phyloP scores from a whole-genome alignment of 2,888 invertebrate species.

The Nysson spinosus region DNA sequence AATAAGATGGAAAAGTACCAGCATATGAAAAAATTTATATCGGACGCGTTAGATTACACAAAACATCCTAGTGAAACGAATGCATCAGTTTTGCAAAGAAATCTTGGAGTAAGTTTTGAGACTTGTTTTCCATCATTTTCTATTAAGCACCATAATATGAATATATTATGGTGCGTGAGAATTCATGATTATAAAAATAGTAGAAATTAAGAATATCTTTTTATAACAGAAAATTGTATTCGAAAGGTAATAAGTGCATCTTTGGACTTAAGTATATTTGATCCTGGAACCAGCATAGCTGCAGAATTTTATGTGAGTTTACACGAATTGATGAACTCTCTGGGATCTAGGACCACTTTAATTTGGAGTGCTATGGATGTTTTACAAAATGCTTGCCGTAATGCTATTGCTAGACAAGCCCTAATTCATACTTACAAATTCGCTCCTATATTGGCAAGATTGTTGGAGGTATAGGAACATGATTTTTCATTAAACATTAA shows the following conservation, averaged over 20 bases:
- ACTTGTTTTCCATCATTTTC: too few species aligned
- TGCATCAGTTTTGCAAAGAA: constrained; percentile 69
- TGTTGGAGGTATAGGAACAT: constrained; percentile 79
- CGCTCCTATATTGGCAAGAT: constrained; percentile 82
- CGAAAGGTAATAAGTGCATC: constrained; percentile 81
- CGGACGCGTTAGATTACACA: constrained; percentile 67
- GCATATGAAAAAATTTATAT: constrained; percentile 69
- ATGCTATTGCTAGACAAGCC: constrained; percentile 81
- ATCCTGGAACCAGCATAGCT: constrained; percentile 82
- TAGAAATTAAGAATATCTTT: background rate
- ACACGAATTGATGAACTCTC: constrained; percentile 82
- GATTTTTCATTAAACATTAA: constrained; percentile 1
- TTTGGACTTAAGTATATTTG: constrained; percentile 83
- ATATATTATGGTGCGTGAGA: too few species aligned
- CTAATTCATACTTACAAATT: constrained; percentile 86
- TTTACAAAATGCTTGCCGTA: constrained; percentile 81
- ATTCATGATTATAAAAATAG: background rate
- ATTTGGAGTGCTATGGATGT: constrained; percentile 84
- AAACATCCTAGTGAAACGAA: constrained; percentile 71
- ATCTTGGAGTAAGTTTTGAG: constrained; percentile 69
- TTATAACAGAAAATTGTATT: constrained; percentile 21
- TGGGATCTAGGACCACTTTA: constrained; percentile 80
- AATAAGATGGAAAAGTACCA: constrained; percentile 69
- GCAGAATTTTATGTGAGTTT: constrained; percentile 84
- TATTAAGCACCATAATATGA: too few species aligned